Percentiles rank a stretch among this genome's conserved stretches.
Evolutionary conservation across 1,140 invertebrate genomes (phyloP).

Genomic region (Drosophila tani): DNA sequence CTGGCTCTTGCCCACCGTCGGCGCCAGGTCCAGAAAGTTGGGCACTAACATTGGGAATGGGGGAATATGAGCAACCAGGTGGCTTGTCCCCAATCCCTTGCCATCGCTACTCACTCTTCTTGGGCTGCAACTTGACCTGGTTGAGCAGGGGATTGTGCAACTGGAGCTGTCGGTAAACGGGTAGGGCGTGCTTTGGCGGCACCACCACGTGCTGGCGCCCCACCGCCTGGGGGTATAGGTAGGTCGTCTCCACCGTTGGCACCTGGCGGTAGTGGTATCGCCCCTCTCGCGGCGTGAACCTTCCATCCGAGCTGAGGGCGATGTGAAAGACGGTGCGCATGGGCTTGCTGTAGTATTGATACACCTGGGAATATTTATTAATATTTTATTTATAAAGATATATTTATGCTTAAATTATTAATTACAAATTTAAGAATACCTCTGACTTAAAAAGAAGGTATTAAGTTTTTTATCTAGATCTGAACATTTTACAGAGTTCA

Average conservation of each 20-base stretch:
- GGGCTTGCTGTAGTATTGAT: slow-evolving; percentile 75
- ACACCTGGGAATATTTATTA: slow-evolving; percentile 55
- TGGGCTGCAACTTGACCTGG: slow-evolving; percentile 81
- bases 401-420: no score
- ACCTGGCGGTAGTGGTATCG: slow-evolving; percentile 72
- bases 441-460: no score
- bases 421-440: no score
- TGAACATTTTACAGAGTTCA: not conserved
- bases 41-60: slow-evolving; percentile 43
- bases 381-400: no score
- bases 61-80: not conserved
- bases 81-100: not conserved
- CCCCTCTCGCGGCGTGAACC: slow-evolving; percentile 75
- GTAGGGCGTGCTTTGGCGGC: slow-evolving; percentile 62
- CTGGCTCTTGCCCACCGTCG: slow-evolving; percentile 69
- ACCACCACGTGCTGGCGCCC: slow-evolving; percentile 66
- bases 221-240: slow-evolving; percentile 81
- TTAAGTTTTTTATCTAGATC: not conserved
- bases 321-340: slow-evolving; percentile 79
- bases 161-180: slow-evolving; percentile 74
- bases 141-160: slow-evolving; percentile 80
- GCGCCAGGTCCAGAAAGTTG: slow-evolving; percentile 74
- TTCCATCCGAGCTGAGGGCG: slow-evolving; percentile 78
- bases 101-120: slow-evolving; percentile 62
- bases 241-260: slow-evolving; percentile 81